Evolutionary conservation across 2,888 invertebrate genomes (phyloP), one percentile per base, ranked within the genome.

Genomic region (Bruchidius siliquastri): DNA sequence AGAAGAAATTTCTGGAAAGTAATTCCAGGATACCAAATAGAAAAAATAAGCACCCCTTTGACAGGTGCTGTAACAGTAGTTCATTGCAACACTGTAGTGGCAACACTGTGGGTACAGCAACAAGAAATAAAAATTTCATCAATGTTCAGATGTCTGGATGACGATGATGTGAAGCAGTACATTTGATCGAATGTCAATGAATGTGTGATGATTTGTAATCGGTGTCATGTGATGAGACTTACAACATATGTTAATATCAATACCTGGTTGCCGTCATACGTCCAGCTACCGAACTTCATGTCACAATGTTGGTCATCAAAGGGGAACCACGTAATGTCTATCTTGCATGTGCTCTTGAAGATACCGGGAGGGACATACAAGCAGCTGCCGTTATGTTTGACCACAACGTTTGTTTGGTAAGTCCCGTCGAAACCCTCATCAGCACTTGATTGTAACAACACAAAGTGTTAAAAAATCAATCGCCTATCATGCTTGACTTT

Each of bases 311-410:
- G 99, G 90, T 99, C 98, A 91, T 99, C 99, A 92, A 99, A 99
- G 89, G 99, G 99, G 92, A 99, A 99, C 98, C 98, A 99, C 89
- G 98, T 98, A 93, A 99, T 99, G 93, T 99, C 97, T 91, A 99
- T 99, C 92, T 96, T 96, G 93, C 99, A 99, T 90, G 98, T 99
- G 93, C 98, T 97, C 93, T 98, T 98, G 93, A 99, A 98, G 91
- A 99, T 98, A 89, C 98, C 98, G 88, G 99, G 99, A 87, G 99
- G 99, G 90, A 99, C 95, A 94, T 98, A 98, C 90, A 96, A 93
- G 91, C 98, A 97, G 91, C 94, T 94, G 90, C 99, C 99, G 92
- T 96, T 96, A 92, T 94, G 93, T 90, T 94, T 93, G 90, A 99
- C 97, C 90, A 99, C 97, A 91, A 99, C 97, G 92, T 99, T 99